Conservation (phyloP, 2,797 vertebrate genomes). For the Amblyraja radiata region DNA sequence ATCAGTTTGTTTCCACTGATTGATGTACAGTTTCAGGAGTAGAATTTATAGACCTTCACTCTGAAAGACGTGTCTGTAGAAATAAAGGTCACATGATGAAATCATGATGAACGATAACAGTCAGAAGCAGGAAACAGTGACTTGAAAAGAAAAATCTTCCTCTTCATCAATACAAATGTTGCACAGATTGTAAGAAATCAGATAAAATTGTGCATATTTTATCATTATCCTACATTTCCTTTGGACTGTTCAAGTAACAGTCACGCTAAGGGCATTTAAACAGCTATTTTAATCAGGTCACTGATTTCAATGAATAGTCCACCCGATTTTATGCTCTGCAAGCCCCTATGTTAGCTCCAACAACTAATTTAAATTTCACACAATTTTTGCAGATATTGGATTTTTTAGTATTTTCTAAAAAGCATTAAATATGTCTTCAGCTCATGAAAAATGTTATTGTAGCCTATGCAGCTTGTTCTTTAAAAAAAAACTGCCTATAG, state of each 20-base stretch:
- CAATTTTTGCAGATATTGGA: not conserved
- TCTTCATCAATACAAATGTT: not conserved
- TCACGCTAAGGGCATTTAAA: not conserved
- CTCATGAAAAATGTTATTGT: not conserved
- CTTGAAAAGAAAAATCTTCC: not conserved
- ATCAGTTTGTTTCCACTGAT: not conserved
- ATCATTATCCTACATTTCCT: not conserved
- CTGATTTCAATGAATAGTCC: not conserved
- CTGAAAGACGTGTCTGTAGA: not conserved
- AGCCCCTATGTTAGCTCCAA: not conserved
- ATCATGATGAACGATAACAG: slow-evolving; percentile 8
- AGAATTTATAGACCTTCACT: not conserved
- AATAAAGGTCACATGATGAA: slow-evolving; percentile 8
- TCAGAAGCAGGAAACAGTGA: not conserved
- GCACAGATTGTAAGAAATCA: not conserved
- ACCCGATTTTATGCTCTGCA: not conserved
- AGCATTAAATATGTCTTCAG: not conserved
- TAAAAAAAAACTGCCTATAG: not conserved
- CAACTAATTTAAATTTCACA: not conserved
- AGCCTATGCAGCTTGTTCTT: not conserved
- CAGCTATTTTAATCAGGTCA: not conserved
- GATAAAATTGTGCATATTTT: not conserved
- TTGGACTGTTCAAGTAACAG: not conserved
- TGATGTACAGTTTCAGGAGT: slow-evolving; percentile 21
- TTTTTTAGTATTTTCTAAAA: not conserved